Conservation (phyloP, 1,140 invertebrate genomes). For the Reticulitermes speratus region DNA sequence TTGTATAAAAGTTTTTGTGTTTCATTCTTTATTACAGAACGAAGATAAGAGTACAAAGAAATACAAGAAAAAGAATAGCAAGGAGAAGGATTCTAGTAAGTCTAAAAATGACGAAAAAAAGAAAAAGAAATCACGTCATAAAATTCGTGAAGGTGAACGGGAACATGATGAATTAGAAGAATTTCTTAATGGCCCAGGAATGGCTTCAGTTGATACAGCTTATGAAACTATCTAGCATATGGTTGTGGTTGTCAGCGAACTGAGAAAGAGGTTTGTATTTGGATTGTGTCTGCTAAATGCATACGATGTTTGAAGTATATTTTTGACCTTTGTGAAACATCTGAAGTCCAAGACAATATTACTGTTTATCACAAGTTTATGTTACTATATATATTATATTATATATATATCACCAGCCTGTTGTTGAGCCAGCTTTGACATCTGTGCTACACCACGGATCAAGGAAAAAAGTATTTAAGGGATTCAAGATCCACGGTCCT, state of each 20-base stretch:
- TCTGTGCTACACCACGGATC: no score
- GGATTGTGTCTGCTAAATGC: neutral
- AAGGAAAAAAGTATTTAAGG: no score
- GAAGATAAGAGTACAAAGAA: slow-evolving; percentile 57
- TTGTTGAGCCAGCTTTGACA: no score
- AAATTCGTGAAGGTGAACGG: slow-evolving; percentile 45
- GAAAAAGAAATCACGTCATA: slow-evolving; percentile 42
- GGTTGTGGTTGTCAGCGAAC: neutral
- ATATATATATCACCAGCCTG: no score
- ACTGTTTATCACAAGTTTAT: no score
- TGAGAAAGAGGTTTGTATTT: neutral
- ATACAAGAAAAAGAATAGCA: slow-evolving; percentile 44
- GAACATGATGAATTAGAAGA: slow-evolving; percentile 63
- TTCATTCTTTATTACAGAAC: slow-evolving; percentile 43
- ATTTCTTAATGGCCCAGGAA: slow-evolving; percentile 59
- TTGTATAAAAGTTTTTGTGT: neutral
- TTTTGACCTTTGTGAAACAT: no score
- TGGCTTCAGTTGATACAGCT: slow-evolving; percentile 50
- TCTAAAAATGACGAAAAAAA: slow-evolving; percentile 47
- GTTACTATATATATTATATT: no score
- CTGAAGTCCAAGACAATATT: no score
- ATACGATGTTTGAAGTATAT: no score
- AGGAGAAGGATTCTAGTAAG: slow-evolving; percentile 49
- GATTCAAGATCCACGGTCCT: no score
- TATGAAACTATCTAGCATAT: slow-evolving; percentile 57